Percentiles rank a stretch among this genome's conserved stretches.
Evolutionary conservation across 2,888 invertebrate species (phyloP).

Genomic region (Nasonovia ribisnigri): DNA sequence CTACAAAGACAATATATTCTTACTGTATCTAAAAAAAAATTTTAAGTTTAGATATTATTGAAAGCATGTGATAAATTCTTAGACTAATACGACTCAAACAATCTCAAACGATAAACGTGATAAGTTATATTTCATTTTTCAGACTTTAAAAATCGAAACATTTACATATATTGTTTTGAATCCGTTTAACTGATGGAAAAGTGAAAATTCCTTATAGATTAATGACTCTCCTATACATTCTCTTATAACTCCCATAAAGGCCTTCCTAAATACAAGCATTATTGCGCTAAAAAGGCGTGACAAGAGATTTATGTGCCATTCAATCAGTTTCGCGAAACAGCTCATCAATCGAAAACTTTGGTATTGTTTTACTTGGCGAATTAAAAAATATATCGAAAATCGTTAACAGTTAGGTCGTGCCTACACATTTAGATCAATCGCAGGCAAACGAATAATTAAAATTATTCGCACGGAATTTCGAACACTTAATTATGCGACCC

Average conservation of each 20-base stretch:
- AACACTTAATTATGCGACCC: background rate
- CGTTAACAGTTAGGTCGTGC: background rate
- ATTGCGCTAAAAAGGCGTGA: background rate
- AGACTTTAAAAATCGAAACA: background rate
- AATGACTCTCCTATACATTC: background rate
- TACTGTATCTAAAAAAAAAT: background rate
- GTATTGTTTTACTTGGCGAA: background rate
- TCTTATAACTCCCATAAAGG: background rate
- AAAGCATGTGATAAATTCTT: background rate
- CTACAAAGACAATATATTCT: background rate
- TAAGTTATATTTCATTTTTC: background rate
- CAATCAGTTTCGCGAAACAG: constrained; percentile 8
- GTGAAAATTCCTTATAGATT: background rate
- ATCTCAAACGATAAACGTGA: background rate
- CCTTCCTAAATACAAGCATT: background rate
- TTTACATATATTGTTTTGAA: background rate
- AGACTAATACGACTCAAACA: background rate
- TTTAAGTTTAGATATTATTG: background rate
- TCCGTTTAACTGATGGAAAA: background rate
- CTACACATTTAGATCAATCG: background rate
- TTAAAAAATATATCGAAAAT: background rate
- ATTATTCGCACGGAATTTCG: background rate
- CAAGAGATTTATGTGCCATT: background rate
- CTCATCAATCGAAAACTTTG: constrained; percentile 22
- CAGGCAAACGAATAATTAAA: background rate